Conservation (phyloP, 2,113 vertebrate species). For the Apistogramma diplotaenia region DNA sequence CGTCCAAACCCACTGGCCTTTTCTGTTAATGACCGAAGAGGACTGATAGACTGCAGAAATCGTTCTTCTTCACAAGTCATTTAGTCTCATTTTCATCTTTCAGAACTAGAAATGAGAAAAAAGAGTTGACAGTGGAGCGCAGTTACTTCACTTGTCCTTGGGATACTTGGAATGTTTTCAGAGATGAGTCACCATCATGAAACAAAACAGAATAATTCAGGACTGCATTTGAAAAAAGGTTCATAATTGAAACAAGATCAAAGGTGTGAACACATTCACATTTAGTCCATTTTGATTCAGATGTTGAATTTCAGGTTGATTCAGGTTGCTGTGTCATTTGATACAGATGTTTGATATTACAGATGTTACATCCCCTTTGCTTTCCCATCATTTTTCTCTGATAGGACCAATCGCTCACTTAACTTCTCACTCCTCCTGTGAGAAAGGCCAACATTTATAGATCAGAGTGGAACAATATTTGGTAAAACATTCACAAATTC, state of each 20-base stretch:
- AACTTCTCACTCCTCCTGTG: background rate
- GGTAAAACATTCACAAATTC: too few relatives aligned
- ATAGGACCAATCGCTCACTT: background rate
- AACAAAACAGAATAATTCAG: background rate
- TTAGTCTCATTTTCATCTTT: background rate
- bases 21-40: background rate
- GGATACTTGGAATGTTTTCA: background rate
- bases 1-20: background rate
- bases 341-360: background rate
- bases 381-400: background rate
- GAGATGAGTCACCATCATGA: background rate
- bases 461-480: background rate
- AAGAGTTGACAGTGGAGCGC: background rate
- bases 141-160: background rate
- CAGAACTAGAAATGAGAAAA: too few relatives aligned
- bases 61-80: background rate
- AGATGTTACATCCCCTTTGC: too few relatives aligned
- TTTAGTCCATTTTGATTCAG: background rate
- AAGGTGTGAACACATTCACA: background rate
- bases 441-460: background rate
- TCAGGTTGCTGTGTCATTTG: background rate
- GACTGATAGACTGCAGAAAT: background rate
- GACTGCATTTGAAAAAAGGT: background rate
- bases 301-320: too few relatives aligned
- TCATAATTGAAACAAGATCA: background rate